A percentile compares a stretch with the other conserved stretches of the same genome.
These are phyloP conservation scores for Pyxicephalus adspersus DNA, from an alignment of 2,113 vertebrate genomes.

Conservation along the genomic window DNA sequence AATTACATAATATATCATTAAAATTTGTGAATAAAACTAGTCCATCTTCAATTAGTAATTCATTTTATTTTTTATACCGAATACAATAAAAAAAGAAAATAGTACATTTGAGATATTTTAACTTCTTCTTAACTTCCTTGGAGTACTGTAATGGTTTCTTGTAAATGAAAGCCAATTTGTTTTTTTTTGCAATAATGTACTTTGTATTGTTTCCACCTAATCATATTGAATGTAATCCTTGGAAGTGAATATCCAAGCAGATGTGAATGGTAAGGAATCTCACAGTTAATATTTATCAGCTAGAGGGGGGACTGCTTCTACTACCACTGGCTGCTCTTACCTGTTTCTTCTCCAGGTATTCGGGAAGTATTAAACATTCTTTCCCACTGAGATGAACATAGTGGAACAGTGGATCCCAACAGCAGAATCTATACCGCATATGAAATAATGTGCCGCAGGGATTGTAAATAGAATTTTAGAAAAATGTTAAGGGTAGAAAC, in stretches of 20 bases:
- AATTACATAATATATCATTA: no score
- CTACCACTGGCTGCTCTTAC: constrained; percentile 71
- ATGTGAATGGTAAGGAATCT: not conserved
- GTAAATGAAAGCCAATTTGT: not conserved
- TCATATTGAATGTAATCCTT: not conserved
- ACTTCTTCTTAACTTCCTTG: not conserved
- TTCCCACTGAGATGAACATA: constrained; percentile 98
- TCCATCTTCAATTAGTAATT: no score
- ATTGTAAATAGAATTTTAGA: constrained; percentile 23
- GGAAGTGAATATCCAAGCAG: not conserved
- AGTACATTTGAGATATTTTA: no score
- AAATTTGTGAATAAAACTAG: no score
- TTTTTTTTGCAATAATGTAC: not conserved
- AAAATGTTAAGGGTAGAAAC: not conserved
- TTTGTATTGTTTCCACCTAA: not conserved
- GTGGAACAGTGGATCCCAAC: constrained; percentile 89
- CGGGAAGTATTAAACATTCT: constrained; percentile 92
- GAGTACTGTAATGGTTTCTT: not conserved
- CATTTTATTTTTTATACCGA: no score
- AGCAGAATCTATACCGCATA: constrained; percentile 80
- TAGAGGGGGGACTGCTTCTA: constrained; percentile 20
- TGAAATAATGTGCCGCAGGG: constrained; percentile 31
- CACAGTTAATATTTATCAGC: constrained; percentile 16
- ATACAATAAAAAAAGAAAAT: no score
- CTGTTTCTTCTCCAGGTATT: constrained; percentile 91